Conservation (phyloP, 1,140 invertebrate genomes). For the Sarcophaga bullata region DNA sequence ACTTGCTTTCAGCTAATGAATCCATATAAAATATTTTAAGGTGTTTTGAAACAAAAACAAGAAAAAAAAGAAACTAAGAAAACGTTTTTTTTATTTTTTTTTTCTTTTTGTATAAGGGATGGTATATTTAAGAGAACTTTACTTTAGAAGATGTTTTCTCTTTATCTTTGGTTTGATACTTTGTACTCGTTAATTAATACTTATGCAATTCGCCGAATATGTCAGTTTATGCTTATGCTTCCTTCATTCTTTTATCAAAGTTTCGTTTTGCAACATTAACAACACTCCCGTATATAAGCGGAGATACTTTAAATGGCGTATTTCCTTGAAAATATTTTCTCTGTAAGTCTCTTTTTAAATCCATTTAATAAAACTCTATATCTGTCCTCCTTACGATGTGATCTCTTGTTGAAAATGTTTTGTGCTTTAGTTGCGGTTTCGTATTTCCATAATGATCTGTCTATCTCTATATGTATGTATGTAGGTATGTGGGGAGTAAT, state of each 20-base stretch:
- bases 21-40: neutral
- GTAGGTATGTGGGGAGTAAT: no score
- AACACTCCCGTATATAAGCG: neutral
- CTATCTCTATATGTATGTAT: no score
- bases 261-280: neutral
- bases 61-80: no score
- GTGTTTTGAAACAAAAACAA: neutral
- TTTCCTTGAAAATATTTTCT: neutral
- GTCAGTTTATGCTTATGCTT: neutral
- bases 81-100: no score
- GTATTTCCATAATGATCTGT: no score
- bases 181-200: neutral
- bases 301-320: neutral
- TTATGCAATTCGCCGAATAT: neutral
- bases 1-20: conserved; percentile 12
- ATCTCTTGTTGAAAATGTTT: no score
- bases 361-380: neutral
- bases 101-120: no score
- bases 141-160: no score
- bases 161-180: no score
- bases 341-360: neutral
- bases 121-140: no score
- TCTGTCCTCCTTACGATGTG: no score
- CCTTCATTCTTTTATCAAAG: neutral
- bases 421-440: no score